These are phyloP conservation scores for Drosophila quinaria DNA, from an alignment of 2,888 invertebrate genomes.

Conservation along the genomic window DNA sequence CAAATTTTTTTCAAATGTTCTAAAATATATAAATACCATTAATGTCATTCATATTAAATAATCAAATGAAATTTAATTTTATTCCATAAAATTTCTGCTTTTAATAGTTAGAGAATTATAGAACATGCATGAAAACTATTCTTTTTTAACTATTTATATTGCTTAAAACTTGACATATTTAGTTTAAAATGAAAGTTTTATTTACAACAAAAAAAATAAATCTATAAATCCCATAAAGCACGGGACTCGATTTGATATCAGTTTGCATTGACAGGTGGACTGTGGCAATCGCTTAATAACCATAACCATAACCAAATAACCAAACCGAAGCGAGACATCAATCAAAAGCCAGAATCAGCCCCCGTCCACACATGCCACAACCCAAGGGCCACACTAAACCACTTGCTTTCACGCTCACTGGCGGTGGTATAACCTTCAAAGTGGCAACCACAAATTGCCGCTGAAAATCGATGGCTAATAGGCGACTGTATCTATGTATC, in stretches of 20 bases:
- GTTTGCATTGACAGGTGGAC: constrained; percentile 47
- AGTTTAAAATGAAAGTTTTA: no score
- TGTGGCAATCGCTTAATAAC: constrained; percentile 52
- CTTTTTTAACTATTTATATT: no score
- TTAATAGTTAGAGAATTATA: no score
- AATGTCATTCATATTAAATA: no score
- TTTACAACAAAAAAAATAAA: neutral
- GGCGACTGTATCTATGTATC: constrained; percentile 41
- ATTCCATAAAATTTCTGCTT: no score
- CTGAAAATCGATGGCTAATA: constrained; percentile 77
- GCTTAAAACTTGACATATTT: no score
- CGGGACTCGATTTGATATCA: constrained; percentile 27
- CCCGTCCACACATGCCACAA: neutral
- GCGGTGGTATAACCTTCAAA: constrained; percentile 64
- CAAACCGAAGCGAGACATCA: constrained; percentile 43
- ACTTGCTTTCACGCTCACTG: constrained; percentile 24
- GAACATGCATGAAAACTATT: no score
- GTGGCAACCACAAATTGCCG: constrained; percentile 69
- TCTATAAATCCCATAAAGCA: constrained; percentile 2
- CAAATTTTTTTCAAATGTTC: no score
- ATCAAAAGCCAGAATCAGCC: constrained; percentile 47
- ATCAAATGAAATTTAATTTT: no score
- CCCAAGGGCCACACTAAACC: constrained; percentile 21
- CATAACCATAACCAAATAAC: no score
- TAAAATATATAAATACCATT: no score